Base-by-base conservation (phyloP, 2,888 invertebrate genomes). In the Tiphia femorata region DNA sequence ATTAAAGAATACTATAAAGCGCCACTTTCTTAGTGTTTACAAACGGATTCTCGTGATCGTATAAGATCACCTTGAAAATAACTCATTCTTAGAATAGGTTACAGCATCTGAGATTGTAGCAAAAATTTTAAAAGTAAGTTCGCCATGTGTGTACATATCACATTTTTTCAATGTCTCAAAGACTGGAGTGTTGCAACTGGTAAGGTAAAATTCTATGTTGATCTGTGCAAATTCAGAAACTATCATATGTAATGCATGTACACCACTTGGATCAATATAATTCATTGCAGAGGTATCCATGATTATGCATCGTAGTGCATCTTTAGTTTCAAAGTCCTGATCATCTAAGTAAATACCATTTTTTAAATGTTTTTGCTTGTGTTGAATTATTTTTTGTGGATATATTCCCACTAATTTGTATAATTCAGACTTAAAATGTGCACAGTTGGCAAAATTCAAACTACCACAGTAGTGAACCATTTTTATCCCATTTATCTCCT, bases 381-480 rank as follows among this genome's bases (percentile, higher is more conserved):
- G 74, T 14, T 83, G 81, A 0, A 86, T 65, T 47, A 87, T 83
- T 46, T 85, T 84, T 37, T 84, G 84, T 1, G 86, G 86, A 57
- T 86, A 80, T 10, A 88, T 75, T 3, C 85, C 85, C 2, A 89
- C 82, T 14, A 85, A 78, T 21, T 82, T 81, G 72, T 87, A 86
- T 6, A 91, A 75, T 41, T 86, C 85, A 1, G 84, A 80, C 61
- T 86, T 88, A 69, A 90, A 89, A 62, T 86, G 86, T 54, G 85
- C 84, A 41, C 85, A 85, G 7, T 89, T 90, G 1, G 90, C 89
- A 78, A 91, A 91, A 79, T 91, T 91, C 5, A 91, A 81, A 5
- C 88, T 88, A 1, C 91, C 91, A 48, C 86, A 85, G 66, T 91
- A 91, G 64, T 89, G 90, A 76, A 90, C 88, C 51, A 92, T 90